Conservation (phyloP, 1,140 invertebrate species). For the Philopotamus ludificatus region DNA sequence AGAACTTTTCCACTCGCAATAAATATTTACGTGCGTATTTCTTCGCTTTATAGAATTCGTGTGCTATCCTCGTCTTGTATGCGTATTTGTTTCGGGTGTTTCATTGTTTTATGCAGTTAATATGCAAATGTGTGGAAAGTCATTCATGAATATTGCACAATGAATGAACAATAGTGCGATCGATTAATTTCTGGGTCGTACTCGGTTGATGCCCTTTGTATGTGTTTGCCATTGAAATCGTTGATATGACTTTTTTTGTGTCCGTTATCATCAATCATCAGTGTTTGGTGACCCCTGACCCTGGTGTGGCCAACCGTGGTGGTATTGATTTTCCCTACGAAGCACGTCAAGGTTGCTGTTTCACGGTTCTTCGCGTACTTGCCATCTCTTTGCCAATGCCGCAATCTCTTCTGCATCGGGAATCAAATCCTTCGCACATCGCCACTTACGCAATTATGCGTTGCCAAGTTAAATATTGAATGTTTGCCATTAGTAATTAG, state of each 20-base stretch:
- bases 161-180: neutral
- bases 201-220: neutral
- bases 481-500: neutral
- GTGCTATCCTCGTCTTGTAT: too few relatives aligned
- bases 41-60: too few relatives aligned
- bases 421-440: neutral
- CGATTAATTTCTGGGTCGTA: neutral
- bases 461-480: neutral
- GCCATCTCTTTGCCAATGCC: neutral
- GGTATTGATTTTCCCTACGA: conserved; percentile 23
- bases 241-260: too few relatives aligned
- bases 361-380: neutral
- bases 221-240: neutral
- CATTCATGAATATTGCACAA: neutral
- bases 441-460: too few relatives aligned
- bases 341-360: conserved; percentile 15
- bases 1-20: too few relatives aligned
- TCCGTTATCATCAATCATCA: too few relatives aligned
- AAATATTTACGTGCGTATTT: too few relatives aligned
- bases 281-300: neutral
- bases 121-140: neutral
- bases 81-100: neutral
- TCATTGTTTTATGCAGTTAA: neutral
- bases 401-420: neutral
- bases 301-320: neutral